phyloP scores from a whole-genome alignment of 2,113 vertebrate species.

The Benitochromis conjunctus region DNA sequence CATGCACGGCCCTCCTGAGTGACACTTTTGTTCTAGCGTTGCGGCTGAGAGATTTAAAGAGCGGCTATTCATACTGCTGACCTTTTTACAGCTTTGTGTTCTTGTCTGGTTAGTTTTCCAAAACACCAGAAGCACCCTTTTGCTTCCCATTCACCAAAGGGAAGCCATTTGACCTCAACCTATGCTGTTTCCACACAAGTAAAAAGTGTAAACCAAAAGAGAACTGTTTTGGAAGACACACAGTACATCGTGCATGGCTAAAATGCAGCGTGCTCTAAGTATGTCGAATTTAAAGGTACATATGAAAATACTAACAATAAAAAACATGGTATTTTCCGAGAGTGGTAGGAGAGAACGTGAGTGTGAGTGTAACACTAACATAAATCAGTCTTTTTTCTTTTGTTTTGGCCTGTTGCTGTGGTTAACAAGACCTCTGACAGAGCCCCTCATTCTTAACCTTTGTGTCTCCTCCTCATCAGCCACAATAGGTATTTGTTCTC shows the following conservation, averaged over 20 bases:
- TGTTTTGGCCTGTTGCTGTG: constrained; percentile 15
- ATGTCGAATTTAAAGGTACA: not conserved
- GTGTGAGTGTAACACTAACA: not conserved
- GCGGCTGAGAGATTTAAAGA: not conserved
- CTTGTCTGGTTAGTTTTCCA: constrained; percentile 7
- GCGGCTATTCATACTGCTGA: constrained; percentile 16
- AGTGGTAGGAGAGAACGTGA: not conserved
- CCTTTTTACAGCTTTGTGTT: constrained; percentile 39
- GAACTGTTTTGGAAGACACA: not conserved
- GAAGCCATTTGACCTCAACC: not conserved
- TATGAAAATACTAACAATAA: not conserved
- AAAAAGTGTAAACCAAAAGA: not conserved
- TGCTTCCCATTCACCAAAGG: not conserved
- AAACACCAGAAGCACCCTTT: constrained; percentile 12
- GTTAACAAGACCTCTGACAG: constrained; percentile 41
- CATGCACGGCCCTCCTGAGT: not conserved
- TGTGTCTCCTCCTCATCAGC: constrained; percentile 30
- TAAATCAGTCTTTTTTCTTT: constrained; percentile 46
- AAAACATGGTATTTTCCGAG: not conserved
- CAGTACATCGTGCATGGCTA: not conserved
- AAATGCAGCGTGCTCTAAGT: not conserved
- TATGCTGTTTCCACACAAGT: not conserved
- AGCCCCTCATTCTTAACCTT: constrained; percentile 36
- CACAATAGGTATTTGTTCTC: constrained; percentile 54
- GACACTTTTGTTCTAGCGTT: constrained; percentile 2